Evolutionary conservation across 2,113 vertebrate genomes (phyloP).

Genomic region (Labrus mixtus): DNA sequence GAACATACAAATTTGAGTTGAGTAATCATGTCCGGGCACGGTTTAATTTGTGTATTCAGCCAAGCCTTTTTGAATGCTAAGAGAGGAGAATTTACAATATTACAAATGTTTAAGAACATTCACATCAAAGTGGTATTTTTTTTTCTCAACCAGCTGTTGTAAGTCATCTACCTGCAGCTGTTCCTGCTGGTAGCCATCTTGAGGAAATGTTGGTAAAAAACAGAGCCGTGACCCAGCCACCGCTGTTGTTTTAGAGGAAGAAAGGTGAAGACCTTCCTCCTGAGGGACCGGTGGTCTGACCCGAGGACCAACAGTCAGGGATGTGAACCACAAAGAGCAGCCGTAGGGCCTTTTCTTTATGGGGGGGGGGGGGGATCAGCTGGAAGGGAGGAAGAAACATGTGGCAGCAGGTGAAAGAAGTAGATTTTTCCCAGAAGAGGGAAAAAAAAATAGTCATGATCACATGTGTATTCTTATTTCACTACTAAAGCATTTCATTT

Average conservation of each 20-base stretch:
- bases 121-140: conserved; percentile 24
- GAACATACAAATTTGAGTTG: conserved; percentile 44
- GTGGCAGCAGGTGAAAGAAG: conserved; percentile 62
- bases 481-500: background rate
- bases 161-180: conserved; percentile 65
- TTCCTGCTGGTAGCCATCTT: conserved; percentile 63
- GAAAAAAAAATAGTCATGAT: background rate
- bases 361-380: conserved; percentile 34
- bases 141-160: conserved; percentile 44
- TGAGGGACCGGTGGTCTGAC: conserved; percentile 70
- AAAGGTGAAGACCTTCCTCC: conserved; percentile 72
- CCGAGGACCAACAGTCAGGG: conserved; percentile 62
- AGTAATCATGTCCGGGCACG: conserved; percentile 38
- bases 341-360: conserved; percentile 53
- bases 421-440: conserved; percentile 19
- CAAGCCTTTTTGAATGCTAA: conserved; percentile 56
- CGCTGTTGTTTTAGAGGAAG: conserved; percentile 77
- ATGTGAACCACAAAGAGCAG: conserved; percentile 75
- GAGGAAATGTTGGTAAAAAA: conserved; percentile 57
- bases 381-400: conserved; percentile 27
- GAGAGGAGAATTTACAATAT: conserved; percentile 48
- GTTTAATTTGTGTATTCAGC: conserved; percentile 51
- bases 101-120: conserved; percentile 41
- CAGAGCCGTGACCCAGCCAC: conserved; percentile 57
- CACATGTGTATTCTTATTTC: background rate